Percentiles rank a stretch among this genome's conserved stretches.
These are phyloP conservation scores for Gobionotothen gibberifrons DNA, from an alignment of 2,797 vertebrate genomes.

Conservation along the genomic window DNA sequence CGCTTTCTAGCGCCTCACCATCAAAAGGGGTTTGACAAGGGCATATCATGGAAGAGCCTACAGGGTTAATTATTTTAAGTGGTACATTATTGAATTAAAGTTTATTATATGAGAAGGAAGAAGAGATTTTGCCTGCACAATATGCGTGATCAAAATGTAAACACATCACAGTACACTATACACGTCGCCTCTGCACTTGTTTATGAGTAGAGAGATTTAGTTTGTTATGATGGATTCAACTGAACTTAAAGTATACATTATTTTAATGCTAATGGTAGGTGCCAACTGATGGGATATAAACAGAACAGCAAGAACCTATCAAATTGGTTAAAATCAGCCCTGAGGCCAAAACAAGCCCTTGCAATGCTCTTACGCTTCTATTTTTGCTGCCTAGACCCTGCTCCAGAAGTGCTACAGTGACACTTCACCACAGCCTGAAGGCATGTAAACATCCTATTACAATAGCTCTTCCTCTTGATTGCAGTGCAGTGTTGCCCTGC, in stretches of 20 bases:
- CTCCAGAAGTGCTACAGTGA: slow-evolving; percentile 29
- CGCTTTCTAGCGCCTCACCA: slow-evolving; percentile 46
- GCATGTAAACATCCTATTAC: slow-evolving; percentile 41
- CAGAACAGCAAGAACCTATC: slow-evolving; percentile 7
- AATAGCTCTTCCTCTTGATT: slow-evolving; percentile 28
- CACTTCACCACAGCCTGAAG: slow-evolving; percentile 21
- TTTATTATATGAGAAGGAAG: neutral
- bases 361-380: slow-evolving; percentile 12
- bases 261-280: slow-evolving; percentile 7
- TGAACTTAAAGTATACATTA: slow-evolving; percentile 13
- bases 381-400: slow-evolving; percentile 27
- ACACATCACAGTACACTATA: neutral
- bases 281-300: slow-evolving; percentile 13
- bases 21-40: slow-evolving; percentile 41
- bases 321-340: slow-evolving; percentile 25
- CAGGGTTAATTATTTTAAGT: slow-evolving; percentile 29
- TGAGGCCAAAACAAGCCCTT: slow-evolving; percentile 13
- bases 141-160: neutral
- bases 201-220: neutral
- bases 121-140: neutral
- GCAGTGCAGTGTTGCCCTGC: neutral
- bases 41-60: slow-evolving; percentile 3
- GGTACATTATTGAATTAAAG: slow-evolving; percentile 3
- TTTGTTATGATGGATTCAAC: neutral
- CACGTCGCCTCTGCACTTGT: neutral